phyloP scores from a whole-genome alignment of 2,888 invertebrate species.

The Aphodius granarius region DNA sequence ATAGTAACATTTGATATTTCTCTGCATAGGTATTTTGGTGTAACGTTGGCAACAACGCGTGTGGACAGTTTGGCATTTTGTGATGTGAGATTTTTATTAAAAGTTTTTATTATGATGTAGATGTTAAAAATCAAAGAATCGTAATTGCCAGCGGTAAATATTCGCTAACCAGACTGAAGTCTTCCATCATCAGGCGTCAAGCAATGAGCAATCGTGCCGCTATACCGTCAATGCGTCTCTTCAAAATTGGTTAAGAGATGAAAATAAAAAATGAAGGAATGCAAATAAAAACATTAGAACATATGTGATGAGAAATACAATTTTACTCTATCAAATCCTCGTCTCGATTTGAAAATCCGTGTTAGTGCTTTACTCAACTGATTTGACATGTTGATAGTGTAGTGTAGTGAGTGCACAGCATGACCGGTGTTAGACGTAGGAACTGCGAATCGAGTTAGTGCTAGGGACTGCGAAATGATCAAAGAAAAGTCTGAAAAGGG shows the following conservation, averaged over 20 bases:
- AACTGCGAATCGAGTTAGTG: constrained; percentile 47
- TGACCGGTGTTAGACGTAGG: no score
- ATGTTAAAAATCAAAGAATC: constrained; percentile 47
- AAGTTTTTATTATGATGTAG: constrained; percentile 53
- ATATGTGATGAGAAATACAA: constrained; percentile 55
- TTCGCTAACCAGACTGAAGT: constrained; percentile 38
- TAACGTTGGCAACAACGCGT: constrained; percentile 54
- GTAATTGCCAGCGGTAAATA: constrained; percentile 46
- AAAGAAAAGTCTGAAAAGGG: constrained; percentile 56
- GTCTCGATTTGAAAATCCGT: constrained; percentile 42
- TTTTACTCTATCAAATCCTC: constrained; percentile 47
- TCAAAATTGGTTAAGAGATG: constrained; percentile 55
- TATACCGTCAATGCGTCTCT: constrained; percentile 48
- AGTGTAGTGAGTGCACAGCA: constrained; percentile 47
- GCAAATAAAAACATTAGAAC: constrained; percentile 57
- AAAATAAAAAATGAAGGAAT: constrained; percentile 56
- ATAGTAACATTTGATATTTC: constrained; percentile 29
- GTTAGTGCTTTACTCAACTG: constrained; percentile 40
- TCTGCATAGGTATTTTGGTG: constrained; percentile 26
- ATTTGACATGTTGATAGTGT: constrained; percentile 46
- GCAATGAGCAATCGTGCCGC: constrained; percentile 45
- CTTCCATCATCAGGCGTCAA: constrained; percentile 43
- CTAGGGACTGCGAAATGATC: constrained; percentile 51
- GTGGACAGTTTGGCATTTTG: constrained; percentile 57
- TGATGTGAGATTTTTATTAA: constrained; percentile 55